Base-by-base conservation (phyloP, 2,113 vertebrate species). In the Oenanthe oenanthe region DNA sequence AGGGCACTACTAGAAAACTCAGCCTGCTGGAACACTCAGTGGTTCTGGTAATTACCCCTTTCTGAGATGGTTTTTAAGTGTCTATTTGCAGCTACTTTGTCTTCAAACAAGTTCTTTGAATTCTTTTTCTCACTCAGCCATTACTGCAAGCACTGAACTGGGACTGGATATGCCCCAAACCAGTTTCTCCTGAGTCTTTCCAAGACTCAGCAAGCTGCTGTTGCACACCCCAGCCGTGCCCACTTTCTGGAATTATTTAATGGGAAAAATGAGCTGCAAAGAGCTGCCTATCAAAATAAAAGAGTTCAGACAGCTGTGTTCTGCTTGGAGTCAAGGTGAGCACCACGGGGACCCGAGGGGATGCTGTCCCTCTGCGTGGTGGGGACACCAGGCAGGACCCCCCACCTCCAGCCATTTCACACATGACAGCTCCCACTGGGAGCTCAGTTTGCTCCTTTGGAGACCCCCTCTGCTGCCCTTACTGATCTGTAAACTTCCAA, bases 101-200 rank as follows among this genome's bases (percentile, higher is more conserved):
- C 67, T 92, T 90, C 85, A 74, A 31, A 76, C 47, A 62, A 73
- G 53, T 38, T 15, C 83, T 94, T 93, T 77, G 82, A 83, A 92
- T 68, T 77, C 60, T 67, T 65, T 72, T 85, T 71, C 20, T 34
- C 29, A 13, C 75, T 57, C 40, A 90, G 61, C 62, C 62, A 79
- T 94, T 82, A 82, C 53, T 28, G 50, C 36, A 57, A 26, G 94
- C 91, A 94, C 72, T 83, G 72, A 88, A 72, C 82, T 93, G 93
- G 74, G 85, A 80, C 81, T 56, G 48, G 81, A 4, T n/a, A 11
- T 60, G 51, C 54, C 81, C 74, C 40, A 38, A 65, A 60, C 62
- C n/a, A 18, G 34, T 61, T 67, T 50, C 40, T 63, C 66, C 31
- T 22, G 12, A 26, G 45, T 3, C 45, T 50, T 61, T 57, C 54